Percentiles rank a stretch among this genome's conserved stretches.
phyloP scores from a whole-genome alignment of 23 tunicate genomes.

The Ciona savignyi region DNA sequence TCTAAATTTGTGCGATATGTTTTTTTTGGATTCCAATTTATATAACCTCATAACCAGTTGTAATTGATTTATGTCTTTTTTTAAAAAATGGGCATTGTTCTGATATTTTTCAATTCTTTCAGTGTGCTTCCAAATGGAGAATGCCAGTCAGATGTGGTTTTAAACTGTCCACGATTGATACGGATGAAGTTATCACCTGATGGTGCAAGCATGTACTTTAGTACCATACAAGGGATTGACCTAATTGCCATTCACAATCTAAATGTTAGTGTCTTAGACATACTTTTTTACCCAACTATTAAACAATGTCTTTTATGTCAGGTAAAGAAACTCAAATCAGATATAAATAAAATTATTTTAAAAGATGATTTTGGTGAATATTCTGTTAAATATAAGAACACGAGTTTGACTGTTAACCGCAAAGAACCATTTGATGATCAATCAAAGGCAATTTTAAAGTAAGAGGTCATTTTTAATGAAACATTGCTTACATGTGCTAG shows the following conservation, averaged over 20 bases:
- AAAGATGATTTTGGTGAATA: slow-evolving; percentile 1
- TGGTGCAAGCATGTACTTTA: slow-evolving; percentile 69
- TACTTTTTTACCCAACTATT: not conserved
- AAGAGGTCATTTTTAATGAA: no score
- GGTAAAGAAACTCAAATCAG: slow-evolving; percentile 1
- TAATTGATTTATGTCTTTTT: no score
- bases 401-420: slow-evolving; percentile 1
- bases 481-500: no score
- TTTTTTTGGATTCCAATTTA: no score
- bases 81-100: not conserved
- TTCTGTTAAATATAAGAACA: slow-evolving; percentile 5
- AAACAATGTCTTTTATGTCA: not conserved
- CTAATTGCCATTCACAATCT: slow-evolving; percentile 69
- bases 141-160: slow-evolving; percentile 15
- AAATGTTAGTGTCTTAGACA: slow-evolving; percentile 26
- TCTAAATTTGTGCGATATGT: no score
- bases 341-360: slow-evolving; percentile 6
- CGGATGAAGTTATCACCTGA: slow-evolving; percentile 64
- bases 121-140: slow-evolving; percentile 16
- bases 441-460: slow-evolving; percentile 13
- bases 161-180: slow-evolving; percentile 26
- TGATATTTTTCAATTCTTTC: not conserved
- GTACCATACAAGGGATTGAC: slow-evolving; percentile 26
- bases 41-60: no score
- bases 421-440: slow-evolving; percentile 13